Evolutionary conservation across 2,797 vertebrate genomes (phyloP).

Genomic region (Pangasius sanitwongsei): DNA sequence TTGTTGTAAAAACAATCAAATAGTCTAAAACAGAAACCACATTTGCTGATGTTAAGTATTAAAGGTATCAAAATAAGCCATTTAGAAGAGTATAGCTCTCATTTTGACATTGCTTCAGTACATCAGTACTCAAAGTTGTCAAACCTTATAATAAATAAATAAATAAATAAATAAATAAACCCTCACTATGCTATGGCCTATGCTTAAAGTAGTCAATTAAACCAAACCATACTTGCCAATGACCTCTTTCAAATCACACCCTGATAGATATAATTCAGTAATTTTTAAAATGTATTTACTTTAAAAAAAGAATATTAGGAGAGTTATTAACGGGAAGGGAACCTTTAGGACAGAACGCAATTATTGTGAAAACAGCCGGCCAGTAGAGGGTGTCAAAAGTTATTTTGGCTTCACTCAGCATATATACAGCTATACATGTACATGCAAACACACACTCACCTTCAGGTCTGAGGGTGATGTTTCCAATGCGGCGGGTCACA

Average conservation of each 20-base stretch:
- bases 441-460: slow-evolving; percentile 27
- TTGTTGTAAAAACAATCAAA: neutral
- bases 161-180: neutral
- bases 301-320: neutral
- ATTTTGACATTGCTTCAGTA: neutral
- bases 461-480: slow-evolving; percentile 60
- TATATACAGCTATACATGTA: neutral
- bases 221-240: neutral
- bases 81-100: neutral
- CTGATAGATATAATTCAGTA: neutral
- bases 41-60: neutral
- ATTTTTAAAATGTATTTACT: neutral
- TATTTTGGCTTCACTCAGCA: neutral
- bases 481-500: slow-evolving; percentile 73
- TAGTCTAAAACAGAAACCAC: neutral
- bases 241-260: neutral
- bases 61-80: neutral
- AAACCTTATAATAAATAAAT: neutral
- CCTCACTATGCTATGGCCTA: neutral
- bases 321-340: neutral
- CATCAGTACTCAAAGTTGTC: neutral
- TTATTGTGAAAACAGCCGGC: neutral
- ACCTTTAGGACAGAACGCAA: neutral
- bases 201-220: neutral
- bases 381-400: neutral